A percentile compares a stretch with the other conserved stretches of the same genome.
phyloP scores from a whole-genome alignment of 2,888 invertebrate species.

The Deroplatys truncata region DNA sequence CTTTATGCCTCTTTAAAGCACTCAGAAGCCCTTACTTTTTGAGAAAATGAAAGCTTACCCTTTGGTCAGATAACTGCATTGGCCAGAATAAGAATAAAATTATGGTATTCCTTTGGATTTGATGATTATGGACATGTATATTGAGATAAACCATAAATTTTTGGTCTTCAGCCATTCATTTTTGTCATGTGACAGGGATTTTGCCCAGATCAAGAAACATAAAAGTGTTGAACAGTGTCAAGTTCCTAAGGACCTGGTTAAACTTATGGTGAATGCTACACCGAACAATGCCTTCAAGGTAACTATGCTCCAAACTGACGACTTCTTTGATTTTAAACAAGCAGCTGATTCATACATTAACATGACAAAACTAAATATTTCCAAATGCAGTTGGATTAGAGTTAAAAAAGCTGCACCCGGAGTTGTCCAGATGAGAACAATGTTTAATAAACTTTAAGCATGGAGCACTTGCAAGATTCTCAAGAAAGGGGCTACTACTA shows the following conservation, averaged over 20 bases:
- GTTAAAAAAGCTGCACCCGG: background rate
- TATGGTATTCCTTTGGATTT: no score
- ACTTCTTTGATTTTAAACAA: background rate
- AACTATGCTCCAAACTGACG: background rate
- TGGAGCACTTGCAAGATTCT: background rate
- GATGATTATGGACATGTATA: no score
- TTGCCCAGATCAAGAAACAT: background rate
- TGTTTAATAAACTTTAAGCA: background rate
- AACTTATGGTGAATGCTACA: background rate
- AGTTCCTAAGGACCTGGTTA: background rate
- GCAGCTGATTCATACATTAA: background rate
- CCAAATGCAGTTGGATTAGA: constrained; percentile 8
- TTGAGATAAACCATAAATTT: no score
- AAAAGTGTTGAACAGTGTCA: background rate
- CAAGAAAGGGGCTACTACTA: background rate
- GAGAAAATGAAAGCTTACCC: no score
- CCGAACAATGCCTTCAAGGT: background rate
- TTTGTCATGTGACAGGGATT: no score
- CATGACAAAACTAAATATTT: background rate
- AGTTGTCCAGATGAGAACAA: background rate
- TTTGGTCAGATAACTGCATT: background rate
- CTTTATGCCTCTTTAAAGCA: no score
- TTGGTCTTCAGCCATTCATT: no score
- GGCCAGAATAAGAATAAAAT: no score
- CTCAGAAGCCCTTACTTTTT: no score